These are phyloP conservation scores for Hypomecis atomaria DNA, from an alignment of 2,888 invertebrate species.

Conservation along the genomic window DNA sequence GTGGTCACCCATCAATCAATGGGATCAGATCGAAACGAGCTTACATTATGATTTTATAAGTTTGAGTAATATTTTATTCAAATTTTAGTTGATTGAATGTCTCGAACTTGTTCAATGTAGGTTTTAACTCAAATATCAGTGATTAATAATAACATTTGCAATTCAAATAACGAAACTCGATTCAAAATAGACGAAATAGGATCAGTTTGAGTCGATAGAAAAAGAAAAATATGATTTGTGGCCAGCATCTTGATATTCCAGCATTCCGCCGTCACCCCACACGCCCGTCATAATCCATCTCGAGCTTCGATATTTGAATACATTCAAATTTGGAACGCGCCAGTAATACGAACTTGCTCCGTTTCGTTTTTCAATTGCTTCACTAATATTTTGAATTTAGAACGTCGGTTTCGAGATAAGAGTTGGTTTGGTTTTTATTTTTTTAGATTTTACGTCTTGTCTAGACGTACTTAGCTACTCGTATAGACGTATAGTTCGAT, in stretches of 20 bases:
- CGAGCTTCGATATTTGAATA: conserved; percentile 80
- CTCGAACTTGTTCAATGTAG: conserved; percentile 62
- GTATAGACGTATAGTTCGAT: conserved; percentile 1
- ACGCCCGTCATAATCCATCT: conserved; percentile 77
- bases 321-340: conserved; percentile 80
- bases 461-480: conserved; percentile 18
- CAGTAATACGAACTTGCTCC: conserved; percentile 79
- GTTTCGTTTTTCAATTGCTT: conserved; percentile 84
- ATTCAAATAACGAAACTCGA: conserved; percentile 56
- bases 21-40: conserved; percentile 81
- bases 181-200: conserved; percentile 45
- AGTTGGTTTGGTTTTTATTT: conserved; percentile 47
- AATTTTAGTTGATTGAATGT: conserved; percentile 81
- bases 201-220: conserved; percentile 44
- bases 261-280: conserved; percentile 60
- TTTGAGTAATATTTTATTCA: conserved; percentile 82
- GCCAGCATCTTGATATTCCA: conserved; percentile 64
- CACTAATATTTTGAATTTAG: conserved; percentile 82
- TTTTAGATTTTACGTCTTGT: conserved; percentile 62
- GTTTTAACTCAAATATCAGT: conserved; percentile 49
- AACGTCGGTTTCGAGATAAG: conserved; percentile 73
- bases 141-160: conserved; percentile 64
- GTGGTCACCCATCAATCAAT: conserved; percentile 84
- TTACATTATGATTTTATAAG: conserved; percentile 80
- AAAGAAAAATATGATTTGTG: conserved; percentile 58